Conservation (phyloP, 2,113 vertebrate species). For the Pelecanoides urinatrix region DNA sequence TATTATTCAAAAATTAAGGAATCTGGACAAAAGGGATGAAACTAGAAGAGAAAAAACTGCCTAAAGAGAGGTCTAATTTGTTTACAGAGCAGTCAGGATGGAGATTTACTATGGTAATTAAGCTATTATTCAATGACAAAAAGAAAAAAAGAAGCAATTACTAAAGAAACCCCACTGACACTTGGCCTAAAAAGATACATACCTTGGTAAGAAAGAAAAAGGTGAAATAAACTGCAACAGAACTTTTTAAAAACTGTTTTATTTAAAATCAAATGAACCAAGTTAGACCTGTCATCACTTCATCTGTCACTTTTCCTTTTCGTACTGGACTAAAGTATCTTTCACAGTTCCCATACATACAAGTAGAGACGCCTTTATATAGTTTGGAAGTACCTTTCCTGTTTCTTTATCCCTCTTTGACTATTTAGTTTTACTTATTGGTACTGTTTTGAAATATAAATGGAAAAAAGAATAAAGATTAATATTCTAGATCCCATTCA, state of each 20-base stretch:
- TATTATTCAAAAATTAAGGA: not conserved
- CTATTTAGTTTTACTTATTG: not conserved
- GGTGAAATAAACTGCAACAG: not conserved
- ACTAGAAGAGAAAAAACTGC: not conserved
- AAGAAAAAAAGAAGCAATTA: constrained; percentile 17
- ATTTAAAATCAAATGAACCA: not conserved
- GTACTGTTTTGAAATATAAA: not conserved
- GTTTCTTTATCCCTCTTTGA: not conserved
- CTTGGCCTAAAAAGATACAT: not conserved
- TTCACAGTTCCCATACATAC: not conserved
- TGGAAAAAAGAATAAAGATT: not conserved
- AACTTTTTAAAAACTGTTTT: not conserved
- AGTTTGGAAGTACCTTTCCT: not conserved
- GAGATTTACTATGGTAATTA: constrained; percentile 42
- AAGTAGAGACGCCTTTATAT: not conserved
- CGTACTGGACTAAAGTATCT: not conserved
- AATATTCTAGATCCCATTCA: not conserved
- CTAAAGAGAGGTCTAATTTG: not conserved
- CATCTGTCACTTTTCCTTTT: not conserved
- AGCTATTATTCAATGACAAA: constrained; percentile 54
- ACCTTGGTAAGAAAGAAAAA: not conserved
- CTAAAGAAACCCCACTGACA: not conserved
- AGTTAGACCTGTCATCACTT: not conserved
- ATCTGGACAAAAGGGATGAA: not conserved
- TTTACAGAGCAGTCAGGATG: constrained; percentile 1